Conservation (phyloP, 1,140 invertebrate genomes). For the Hylaeus anthracinus region DNA sequence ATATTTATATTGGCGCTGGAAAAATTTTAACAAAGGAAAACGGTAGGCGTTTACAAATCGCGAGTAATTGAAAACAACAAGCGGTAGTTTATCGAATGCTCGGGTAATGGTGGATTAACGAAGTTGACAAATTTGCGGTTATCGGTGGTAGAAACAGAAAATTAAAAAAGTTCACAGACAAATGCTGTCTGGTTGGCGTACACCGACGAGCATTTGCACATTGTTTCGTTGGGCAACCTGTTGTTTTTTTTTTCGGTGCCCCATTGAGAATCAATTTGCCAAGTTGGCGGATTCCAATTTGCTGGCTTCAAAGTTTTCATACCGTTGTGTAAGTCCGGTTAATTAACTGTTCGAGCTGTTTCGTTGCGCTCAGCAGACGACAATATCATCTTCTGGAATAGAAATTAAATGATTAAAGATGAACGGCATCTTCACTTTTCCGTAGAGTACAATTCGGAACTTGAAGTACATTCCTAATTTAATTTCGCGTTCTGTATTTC, state of each 20-base stretch:
- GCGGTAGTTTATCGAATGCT: too few relatives aligned
- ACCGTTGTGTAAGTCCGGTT: neutral
- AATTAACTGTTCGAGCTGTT: neutral
- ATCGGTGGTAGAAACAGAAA: neutral
- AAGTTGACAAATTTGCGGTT: neutral
- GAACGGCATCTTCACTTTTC: too few relatives aligned
- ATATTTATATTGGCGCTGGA: too few relatives aligned
- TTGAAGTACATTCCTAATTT: too few relatives aligned
- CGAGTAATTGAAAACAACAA: conserved; percentile 45
- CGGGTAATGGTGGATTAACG: neutral
- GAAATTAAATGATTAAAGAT: too few relatives aligned
- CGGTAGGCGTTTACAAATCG: conserved; percentile 31
- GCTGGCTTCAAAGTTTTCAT: neutral
- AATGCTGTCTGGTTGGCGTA: neutral
- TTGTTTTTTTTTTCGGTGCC: neutral
- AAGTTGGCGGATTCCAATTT: neutral
- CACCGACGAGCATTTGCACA: neutral
- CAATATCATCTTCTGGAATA: neutral
- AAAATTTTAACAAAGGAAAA: too few relatives aligned
- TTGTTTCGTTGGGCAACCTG: neutral
- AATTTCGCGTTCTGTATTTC: too few relatives aligned
- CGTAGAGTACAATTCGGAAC: too few relatives aligned
- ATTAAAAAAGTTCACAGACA: neutral
- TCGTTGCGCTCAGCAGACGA: too few relatives aligned
- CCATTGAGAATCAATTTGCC: neutral